Percentiles rank a stretch among this genome's conserved stretches.
phyloP scores from a whole-genome alignment of 2,888 invertebrate genomes.

The Drosophila maculinotata region DNA sequence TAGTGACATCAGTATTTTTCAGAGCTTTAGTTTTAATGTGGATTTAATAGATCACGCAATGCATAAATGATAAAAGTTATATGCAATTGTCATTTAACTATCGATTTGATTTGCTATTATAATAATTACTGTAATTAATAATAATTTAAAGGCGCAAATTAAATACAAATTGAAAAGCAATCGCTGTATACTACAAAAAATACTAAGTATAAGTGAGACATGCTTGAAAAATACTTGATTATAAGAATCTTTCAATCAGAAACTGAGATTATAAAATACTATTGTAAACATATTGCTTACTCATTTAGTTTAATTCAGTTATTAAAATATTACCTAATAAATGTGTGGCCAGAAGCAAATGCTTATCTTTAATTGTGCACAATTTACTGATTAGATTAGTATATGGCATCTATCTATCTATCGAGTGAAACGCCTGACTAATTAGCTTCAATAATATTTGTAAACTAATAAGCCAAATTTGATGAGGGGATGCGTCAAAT shows the following conservation, averaged over 20 bases:
- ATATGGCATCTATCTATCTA: constrained; percentile 12
- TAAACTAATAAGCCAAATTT: constrained; percentile 46
- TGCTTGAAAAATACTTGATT: too few species aligned
- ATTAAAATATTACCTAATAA: background rate
- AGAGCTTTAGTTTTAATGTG: too few species aligned
- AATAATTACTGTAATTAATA: background rate
- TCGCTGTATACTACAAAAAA: background rate
- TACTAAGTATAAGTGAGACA: too few species aligned
- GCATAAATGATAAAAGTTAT: too few species aligned
- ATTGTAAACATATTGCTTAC: too few species aligned
- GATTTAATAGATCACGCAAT: too few species aligned
- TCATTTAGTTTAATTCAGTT: too few species aligned
- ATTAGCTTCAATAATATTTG: constrained; percentile 41
- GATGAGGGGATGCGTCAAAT: constrained; percentile 22
- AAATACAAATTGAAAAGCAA: background rate
- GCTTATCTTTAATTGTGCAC: background rate
- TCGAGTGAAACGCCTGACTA: constrained; percentile 12
- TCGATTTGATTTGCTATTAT: too few species aligned
- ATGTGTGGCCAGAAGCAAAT: background rate
- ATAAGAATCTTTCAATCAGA: too few species aligned
- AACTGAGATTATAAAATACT: background rate
- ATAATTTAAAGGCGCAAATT: background rate
- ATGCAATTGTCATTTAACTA: too few species aligned
- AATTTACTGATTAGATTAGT: constrained; percentile 13
- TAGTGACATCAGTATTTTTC: too few species aligned